Base-by-base conservation (phyloP, 2,888 invertebrate genomes). In the Girardia tigrina region DNA sequence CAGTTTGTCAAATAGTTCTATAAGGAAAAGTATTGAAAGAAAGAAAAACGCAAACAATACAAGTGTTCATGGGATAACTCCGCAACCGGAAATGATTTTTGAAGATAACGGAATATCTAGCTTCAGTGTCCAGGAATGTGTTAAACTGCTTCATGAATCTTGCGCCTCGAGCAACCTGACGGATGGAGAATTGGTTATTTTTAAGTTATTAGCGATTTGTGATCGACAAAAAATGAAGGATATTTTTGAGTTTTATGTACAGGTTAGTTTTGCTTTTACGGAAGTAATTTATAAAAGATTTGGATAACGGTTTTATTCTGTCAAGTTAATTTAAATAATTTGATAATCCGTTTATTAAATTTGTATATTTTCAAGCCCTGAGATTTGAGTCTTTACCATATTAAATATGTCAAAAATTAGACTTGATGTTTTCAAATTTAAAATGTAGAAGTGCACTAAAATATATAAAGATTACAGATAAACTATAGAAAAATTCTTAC, bases 1-100 rank as follows among this genome's bases (percentile, higher is more conserved):
- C n/a, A 56, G 56, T 56, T 56, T 56, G n/a, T 56, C 56, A n/a
- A 56, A n/a, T 23, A 56, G 56, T 56, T 56, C 56, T 20, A 56
- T 56, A 12, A 4, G 56, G 23, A 56, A 56, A n/a, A 56, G 23
- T 20, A 20, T 56, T 6, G 56, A 56, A 56, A 4, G 56, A 16
- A 56, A 56, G n/a, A 56, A 56, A 56, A 56, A 20, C 4, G 2
- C 4, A 2, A 56, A 56, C n/a, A 56, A 56, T n/a, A 56, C 6
- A 6, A 56, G 23, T n/a, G 6, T 56, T n/a, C n/a, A 56, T 56
- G 56, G 23, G 23, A 20, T 16, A 12, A 56, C 56, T 20, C n/a
- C 6, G 56, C n/a, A 56, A 16, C 56, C 56, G 4, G 56, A 56
- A 56, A 20, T 56, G 6, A 16, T 56, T 8, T 56, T 56, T 56